A percentile compares a stretch with the other conserved stretches of the same genome.
Evolutionary conservation across 2,113 vertebrate genomes (phyloP).

Genomic region (Pionites leucogaster): DNA sequence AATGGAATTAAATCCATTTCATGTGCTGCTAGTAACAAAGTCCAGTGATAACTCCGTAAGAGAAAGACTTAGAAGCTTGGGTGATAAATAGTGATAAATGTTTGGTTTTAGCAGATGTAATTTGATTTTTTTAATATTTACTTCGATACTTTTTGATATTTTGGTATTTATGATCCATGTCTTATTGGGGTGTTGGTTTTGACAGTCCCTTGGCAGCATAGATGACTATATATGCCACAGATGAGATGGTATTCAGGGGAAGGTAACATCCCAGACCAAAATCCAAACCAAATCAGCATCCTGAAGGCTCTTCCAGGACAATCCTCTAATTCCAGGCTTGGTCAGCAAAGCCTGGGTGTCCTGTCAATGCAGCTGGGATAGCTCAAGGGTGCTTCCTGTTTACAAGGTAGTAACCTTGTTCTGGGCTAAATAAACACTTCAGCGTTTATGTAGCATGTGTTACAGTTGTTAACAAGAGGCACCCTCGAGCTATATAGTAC

Average conservation of each 20-base stretch:
- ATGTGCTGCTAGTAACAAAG: background rate
- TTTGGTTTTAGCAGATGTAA: background rate
- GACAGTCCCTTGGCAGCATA: background rate
- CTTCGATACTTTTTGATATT: background rate
- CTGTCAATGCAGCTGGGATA: background rate
- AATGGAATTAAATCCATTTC: background rate
- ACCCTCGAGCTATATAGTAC: background rate
- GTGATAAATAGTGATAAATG: background rate
- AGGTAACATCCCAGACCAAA: background rate
- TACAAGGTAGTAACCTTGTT: slow-evolving; percentile 1
- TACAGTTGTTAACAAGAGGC: background rate
- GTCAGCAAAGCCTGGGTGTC: background rate
- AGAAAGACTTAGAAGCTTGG: background rate
- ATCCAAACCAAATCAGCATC: background rate
- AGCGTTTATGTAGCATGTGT: background rate
- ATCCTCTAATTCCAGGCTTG: background rate
- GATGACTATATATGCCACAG: background rate
- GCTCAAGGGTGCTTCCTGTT: background rate
- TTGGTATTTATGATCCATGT: accelerated
- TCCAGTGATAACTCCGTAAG: background rate
- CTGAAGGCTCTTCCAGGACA: background rate
- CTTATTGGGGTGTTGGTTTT: background rate
- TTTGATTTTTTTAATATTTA: background rate
- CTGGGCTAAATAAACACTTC: background rate
- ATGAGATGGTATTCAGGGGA: background rate